Evolutionary conservation across 2,797 vertebrate genomes (phyloP).

Genomic region (Leucoraja ocellata): DNA sequence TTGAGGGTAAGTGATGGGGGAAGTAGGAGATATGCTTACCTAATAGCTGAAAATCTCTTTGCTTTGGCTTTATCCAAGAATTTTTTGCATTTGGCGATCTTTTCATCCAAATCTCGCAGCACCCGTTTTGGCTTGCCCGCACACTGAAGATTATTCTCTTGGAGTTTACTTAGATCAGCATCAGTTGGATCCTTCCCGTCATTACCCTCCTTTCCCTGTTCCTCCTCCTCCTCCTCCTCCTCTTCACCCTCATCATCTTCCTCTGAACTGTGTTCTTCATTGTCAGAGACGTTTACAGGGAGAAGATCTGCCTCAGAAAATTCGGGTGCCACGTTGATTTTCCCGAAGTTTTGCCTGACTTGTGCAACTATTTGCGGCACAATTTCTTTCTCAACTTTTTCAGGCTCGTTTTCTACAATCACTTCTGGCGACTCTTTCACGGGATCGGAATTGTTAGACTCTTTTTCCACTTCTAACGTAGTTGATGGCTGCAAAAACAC

Average conservation of each 20-base stretch:
- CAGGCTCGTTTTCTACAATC: slow-evolving; percentile 40
- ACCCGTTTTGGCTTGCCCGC: slow-evolving; percentile 53
- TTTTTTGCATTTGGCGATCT: slow-evolving; percentile 86
- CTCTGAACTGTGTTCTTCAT: slow-evolving; percentile 55
- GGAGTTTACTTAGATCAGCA: background rate
- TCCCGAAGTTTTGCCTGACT: slow-evolving; percentile 87
- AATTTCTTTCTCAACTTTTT: slow-evolving; percentile 5
- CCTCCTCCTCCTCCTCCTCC: slow-evolving; percentile 45
- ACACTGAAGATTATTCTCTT: slow-evolving; percentile 18
- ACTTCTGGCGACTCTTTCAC: slow-evolving; percentile 40
- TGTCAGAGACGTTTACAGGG: slow-evolving; percentile 74
- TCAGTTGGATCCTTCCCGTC: background rate
- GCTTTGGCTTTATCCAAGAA: slow-evolving; percentile 89
- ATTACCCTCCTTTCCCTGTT: slow-evolving; percentile 43
- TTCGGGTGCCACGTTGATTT: slow-evolving; percentile 81
- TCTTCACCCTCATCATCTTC: slow-evolving; percentile 57
- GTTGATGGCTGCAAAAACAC: slow-evolving; percentile 45
- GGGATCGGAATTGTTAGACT: slow-evolving; percentile 34
- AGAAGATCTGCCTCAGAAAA: slow-evolving; percentile 84
- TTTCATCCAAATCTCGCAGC: slow-evolving; percentile 77
- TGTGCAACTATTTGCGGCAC: slow-evolving; percentile 63
- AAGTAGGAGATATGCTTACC: slow-evolving; percentile 57
- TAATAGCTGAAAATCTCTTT: slow-evolving; percentile 87
- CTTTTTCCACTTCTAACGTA: slow-evolving; percentile 37
- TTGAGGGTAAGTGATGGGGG: no score